Conservation (phyloP, 2,888 invertebrate genomes). For the Agrotis puta region DNA sequence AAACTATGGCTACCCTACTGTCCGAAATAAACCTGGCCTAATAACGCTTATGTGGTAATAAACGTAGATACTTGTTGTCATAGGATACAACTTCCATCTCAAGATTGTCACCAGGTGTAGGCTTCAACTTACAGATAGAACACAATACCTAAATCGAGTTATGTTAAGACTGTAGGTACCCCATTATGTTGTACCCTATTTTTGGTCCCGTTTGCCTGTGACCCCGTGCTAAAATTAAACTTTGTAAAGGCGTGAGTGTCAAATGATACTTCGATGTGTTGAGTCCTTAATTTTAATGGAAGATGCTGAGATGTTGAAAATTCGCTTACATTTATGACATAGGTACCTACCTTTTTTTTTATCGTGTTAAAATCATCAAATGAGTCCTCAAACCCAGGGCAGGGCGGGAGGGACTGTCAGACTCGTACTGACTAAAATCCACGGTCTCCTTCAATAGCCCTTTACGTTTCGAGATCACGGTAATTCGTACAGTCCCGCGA, state of each 20-base stretch:
- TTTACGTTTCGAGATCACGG: too few species aligned
- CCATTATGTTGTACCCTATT: slow-evolving; percentile 26
- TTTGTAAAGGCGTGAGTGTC: background rate
- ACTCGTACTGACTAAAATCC: too few species aligned
- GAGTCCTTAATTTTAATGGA: background rate
- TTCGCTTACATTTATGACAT: too few species aligned
- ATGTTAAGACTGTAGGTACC: slow-evolving; percentile 33
- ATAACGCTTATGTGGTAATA: slow-evolving; percentile 62
- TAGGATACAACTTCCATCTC: slow-evolving; percentile 61
- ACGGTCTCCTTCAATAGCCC: too few species aligned
- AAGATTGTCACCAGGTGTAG: slow-evolving; percentile 23
- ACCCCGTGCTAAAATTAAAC: slow-evolving; percentile 13
- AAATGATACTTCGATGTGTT: background rate
- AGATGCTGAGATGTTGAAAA: too few species aligned
- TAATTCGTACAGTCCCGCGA: too few species aligned
- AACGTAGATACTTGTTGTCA: slow-evolving; percentile 67
- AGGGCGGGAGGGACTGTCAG: too few species aligned
- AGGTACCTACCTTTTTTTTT: too few species aligned
- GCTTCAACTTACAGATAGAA: slow-evolving; percentile 2
- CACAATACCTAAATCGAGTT: slow-evolving; percentile 27
- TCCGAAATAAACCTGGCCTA: slow-evolving; percentile 48
- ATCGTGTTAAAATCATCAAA: too few species aligned
- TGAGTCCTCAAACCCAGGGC: too few species aligned
- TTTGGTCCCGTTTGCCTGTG: slow-evolving; percentile 5
- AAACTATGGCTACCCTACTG: slow-evolving; percentile 11